Base-by-base conservation (phyloP, 2,113 vertebrate species). In the Apteryx owenii region DNA sequence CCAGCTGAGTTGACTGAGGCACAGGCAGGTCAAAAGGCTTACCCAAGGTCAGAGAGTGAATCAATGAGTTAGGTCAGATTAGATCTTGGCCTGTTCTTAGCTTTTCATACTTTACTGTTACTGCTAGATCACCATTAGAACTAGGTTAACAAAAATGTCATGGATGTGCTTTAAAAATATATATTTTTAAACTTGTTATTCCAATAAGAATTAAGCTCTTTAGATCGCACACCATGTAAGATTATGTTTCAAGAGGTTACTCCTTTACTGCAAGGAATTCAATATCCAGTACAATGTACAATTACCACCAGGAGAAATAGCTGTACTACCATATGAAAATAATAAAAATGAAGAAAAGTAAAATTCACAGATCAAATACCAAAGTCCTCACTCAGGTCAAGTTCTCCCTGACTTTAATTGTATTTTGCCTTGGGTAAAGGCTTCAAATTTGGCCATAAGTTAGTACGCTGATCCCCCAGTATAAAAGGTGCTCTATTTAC, bases 1-100 rank as follows among this genome's bases (percentile, higher is more conserved):
- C 97, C 97, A 97, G 97, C 96, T 98, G 97, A 98, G 96, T 85
- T 98, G 96, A 96, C 91, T 88, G 95, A 97, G 96, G 93, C 95
- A 88, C 82, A 81, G 94, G 81, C 95, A 82, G 95, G 97, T 97
- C 96, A 98, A 97, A 96, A 97, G 96, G 94, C 97, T 97, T 86
- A 76, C 85, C 79, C 90, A 85, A 93, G 97, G 97, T 97, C 95
- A 94, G 72, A 54, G 86, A 97, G 86, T 48, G 97, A 97, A 98
- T 98, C 97, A 96, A 96, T 97, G 96, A 95, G 94, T 94, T 95
- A 94, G 95, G 95, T 75, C 96, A 95, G 97, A 95, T 97, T 95
- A 97, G 96, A 98, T 96, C 91, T 94, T 93, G 92, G 96, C 83
- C 86, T 93, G 72, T 85, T 94, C 93, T 95, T 85, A 0, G 36